These are phyloP conservation scores for Drosophila stalkeri DNA, from an alignment of 2,888 invertebrate species.

Conservation along the genomic window DNA sequence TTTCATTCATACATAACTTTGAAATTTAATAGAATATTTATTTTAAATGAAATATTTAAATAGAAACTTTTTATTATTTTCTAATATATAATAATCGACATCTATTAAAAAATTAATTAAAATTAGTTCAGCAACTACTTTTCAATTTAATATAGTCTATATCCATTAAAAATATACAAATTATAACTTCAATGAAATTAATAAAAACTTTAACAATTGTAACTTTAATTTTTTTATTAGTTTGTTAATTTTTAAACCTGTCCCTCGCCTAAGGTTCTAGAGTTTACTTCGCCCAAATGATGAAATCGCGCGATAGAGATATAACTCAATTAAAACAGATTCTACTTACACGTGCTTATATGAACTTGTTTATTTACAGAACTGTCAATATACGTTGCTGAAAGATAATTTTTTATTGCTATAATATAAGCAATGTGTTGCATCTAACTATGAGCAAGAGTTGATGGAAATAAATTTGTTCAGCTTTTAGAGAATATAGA, in stretches of 20 bases:
- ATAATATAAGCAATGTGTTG: neutral
- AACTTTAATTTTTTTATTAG: neutral
- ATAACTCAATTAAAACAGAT: neutral
- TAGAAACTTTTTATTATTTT: no score
- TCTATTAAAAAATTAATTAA: no score
- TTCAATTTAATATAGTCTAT: neutral
- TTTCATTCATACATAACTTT: neutral
- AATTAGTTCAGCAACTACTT: neutral
- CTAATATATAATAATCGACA: no score
- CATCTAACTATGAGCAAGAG: neutral
- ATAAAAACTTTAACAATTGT: neutral
- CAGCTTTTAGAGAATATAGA: neutral
- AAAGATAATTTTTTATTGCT: slow-evolving; percentile 3
- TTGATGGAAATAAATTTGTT: neutral
- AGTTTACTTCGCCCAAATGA: neutral
- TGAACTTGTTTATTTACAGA: neutral
- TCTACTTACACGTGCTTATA: slow-evolving; percentile 5
- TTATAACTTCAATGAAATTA: neutral
- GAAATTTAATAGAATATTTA: no score
- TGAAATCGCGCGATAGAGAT: neutral
- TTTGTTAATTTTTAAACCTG: neutral
- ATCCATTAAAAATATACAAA: neutral
- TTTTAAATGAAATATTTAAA: neutral
- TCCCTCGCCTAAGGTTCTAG: neutral
- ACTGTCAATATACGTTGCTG: slow-evolving; percentile 4